A percentile compares a stretch with the other conserved stretches of the same genome.
These are phyloP conservation scores for Capitulum mitella DNA, from an alignment of 2,888 invertebrate genomes.

Conservation along the genomic window DNA sequence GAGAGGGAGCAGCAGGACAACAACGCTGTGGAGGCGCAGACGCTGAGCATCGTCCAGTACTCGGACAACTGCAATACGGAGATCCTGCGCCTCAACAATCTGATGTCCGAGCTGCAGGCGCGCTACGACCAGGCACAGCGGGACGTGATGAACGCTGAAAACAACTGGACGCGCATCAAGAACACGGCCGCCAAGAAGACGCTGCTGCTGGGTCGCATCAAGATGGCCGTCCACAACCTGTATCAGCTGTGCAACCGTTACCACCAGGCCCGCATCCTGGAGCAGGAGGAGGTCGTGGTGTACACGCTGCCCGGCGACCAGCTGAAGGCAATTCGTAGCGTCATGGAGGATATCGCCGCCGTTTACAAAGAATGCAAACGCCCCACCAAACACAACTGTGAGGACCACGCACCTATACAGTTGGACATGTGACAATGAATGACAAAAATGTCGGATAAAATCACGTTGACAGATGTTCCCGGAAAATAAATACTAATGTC, in stretches of 20 bases:
- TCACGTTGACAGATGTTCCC: no score
- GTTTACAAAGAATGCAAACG: background rate
- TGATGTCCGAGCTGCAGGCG: background rate
- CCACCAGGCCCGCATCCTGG: background rate
- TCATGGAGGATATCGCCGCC: background rate
- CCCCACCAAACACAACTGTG: no score
- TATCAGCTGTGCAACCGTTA: conserved; percentile 14
- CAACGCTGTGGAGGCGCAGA: no score
- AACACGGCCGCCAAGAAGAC: conserved; percentile 50
- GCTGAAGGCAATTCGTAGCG: background rate
- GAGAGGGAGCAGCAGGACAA: background rate
- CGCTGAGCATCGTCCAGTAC: background rate
- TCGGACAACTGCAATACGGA: background rate
- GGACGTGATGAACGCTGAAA: background rate
- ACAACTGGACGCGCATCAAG: conserved; percentile 1
- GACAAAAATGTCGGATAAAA: no score
- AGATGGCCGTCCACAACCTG: conserved; percentile 40
- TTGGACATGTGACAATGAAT: no score
- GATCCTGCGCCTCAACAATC: background rate
- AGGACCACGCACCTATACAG: no score
- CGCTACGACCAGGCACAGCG: background rate
- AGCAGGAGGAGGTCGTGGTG: background rate
- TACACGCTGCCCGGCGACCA: background rate
- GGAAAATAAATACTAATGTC: no score
- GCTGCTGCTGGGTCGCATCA: conserved; percentile 73